Base-by-base conservation (phyloP, 92 coral and sea anemone species). In the Ricordea florida region DNA sequence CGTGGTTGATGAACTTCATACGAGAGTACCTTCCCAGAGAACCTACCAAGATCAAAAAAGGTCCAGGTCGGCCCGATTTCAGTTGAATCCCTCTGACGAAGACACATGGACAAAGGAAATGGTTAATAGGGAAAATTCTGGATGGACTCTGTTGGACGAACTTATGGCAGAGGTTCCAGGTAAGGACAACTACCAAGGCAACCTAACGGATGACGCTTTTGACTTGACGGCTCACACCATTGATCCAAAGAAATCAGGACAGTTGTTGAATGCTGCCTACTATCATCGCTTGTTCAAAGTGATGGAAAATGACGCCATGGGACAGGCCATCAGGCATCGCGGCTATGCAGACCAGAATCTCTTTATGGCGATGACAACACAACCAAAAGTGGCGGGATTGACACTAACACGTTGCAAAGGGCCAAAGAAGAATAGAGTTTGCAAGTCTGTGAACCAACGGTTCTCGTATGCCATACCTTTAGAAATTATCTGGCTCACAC, bases 351-450 rank as follows among this genome's bases (percentile, higher is more conserved):
- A 93, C 42, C 89, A 79, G 27, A 90, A 62, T 68, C 72, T 93
- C n/a, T 93, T 74, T 51, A 84, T 93, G 96, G 97, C 98, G 18
- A 87, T 93, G 98, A 93, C 86, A 29, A 86, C 93, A 8, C 98
- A 93, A 59, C 78, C 90, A 0, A 90, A 86, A 46, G 90, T 91
- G 1, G 93, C 96, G 10, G 98, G 97, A 40, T 79, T 91, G 89
- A 78, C 48, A 41, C 81, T 89, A 14, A 50, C 38, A 10, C 69
- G 65, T 21, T 84, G 89, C 74, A 82, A 75, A 37, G 62, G 71
- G 13, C 55, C 14, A 15, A 16, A 35, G 35, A 57, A 32, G 11
- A 69, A 69, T 5, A 59, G 31, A 11, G 52, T 57, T 4, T 94
- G 98, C 30, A 56, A 17, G 20, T 38, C 11, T 2, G 5, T 77